Conservation (phyloP, 2,113 vertebrate species). For the Speoplatyrhinus poulsoni region DNA sequence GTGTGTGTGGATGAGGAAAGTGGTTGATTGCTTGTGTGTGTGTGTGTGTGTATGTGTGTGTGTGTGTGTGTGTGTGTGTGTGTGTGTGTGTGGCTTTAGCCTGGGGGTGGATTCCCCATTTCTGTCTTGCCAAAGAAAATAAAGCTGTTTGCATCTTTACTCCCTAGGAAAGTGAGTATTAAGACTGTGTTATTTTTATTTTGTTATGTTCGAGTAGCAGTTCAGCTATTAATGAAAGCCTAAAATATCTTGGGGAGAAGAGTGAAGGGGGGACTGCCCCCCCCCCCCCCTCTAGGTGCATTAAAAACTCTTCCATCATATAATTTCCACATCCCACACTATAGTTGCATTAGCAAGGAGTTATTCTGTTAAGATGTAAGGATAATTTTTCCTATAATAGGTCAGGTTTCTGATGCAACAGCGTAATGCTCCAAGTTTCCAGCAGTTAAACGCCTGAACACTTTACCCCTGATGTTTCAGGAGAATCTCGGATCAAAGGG, state of each 20-base stretch:
- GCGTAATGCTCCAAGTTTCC: conserved; percentile 45
- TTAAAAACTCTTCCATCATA: conserved; percentile 4
- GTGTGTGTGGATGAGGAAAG: background rate
- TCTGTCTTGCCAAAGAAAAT: conserved; percentile 3
- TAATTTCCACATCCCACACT: conserved; percentile 28
- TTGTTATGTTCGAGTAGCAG: background rate
- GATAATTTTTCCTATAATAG: conserved; percentile 43
- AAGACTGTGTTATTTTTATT: background rate
- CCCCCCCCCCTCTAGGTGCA: too few relatives aligned
- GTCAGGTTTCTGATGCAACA: conserved; percentile 39
- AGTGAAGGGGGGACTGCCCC: too few relatives aligned
- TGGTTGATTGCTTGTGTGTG: background rate
- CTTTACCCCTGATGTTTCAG: conserved; percentile 14
- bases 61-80: background rate
- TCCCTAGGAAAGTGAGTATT: background rate
- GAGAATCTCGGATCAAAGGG: too few relatives aligned
- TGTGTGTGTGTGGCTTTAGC: background rate
- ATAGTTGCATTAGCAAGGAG: conserved; percentile 25
- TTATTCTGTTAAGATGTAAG: conserved; percentile 29
- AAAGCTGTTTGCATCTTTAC: too few relatives aligned
- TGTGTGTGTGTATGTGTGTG: background rate
- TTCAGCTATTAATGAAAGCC: background rate
- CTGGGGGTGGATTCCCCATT: too few relatives aligned
- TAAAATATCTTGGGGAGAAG: background rate
- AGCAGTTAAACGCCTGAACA: conserved; percentile 30